Conservation (phyloP, 2,113 vertebrate species). For the Cariama cristata region DNA sequence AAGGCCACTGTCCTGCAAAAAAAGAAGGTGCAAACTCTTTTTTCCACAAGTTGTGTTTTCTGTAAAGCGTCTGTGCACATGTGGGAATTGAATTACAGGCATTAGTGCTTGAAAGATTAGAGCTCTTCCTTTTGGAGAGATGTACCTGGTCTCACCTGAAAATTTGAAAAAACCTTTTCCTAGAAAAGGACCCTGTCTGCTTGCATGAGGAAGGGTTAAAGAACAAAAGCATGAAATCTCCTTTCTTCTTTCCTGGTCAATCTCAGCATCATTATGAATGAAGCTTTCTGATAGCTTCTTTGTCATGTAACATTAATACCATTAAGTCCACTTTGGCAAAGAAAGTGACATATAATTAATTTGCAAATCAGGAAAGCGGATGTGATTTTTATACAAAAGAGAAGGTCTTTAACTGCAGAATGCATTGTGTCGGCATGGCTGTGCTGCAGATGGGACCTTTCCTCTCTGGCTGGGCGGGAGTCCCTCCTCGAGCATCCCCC, state of each 20-base stretch:
- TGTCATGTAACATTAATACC: constrained; percentile 45
- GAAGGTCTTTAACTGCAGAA: background rate
- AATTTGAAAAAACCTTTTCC: background rate
- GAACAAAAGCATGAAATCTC: background rate
- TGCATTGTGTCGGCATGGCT: background rate
- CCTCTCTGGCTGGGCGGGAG: background rate
- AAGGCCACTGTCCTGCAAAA: background rate
- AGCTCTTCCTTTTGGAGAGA: background rate
- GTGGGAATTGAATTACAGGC: background rate
- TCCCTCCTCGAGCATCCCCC: background rate
- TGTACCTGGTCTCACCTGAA: background rate
- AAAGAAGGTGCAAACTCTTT: background rate
- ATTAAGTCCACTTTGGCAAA: constrained; percentile 56
- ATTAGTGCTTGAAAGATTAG: background rate
- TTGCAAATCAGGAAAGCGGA: constrained; percentile 45
- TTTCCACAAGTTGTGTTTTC: background rate
- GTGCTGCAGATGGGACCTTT: background rate
- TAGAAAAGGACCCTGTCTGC: background rate
- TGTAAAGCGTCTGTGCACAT: background rate
- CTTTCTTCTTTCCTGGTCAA: background rate
- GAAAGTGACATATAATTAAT: constrained; percentile 40
- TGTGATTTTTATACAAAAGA: constrained; percentile 51
- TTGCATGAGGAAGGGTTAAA: background rate
- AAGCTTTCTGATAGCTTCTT: constrained; percentile 15
- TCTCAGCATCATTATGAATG: background rate